phyloP scores from a whole-genome alignment of 2,113 vertebrate species.

The Mormoops blainvillei region DNA sequence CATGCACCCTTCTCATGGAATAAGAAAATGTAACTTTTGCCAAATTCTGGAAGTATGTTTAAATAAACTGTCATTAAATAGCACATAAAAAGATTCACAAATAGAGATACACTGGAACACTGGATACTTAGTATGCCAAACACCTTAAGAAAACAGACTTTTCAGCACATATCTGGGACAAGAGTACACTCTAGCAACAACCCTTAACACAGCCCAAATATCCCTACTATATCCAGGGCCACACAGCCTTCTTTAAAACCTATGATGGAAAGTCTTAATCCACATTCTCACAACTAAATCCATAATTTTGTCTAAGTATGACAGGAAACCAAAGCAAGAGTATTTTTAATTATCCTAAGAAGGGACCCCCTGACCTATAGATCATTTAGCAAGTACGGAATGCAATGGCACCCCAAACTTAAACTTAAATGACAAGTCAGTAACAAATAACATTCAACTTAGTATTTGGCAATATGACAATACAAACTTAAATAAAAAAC shows the following conservation, averaged over 20 bases:
- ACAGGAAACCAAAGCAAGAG: not conserved
- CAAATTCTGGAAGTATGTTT: slow-evolving; percentile 51
- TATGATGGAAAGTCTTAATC: not conserved
- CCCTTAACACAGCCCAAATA: not conserved
- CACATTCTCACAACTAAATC: not conserved
- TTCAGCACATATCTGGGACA: not conserved
- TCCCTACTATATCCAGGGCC: not conserved
- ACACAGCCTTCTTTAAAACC: slow-evolving; percentile 1
- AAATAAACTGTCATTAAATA: slow-evolving; percentile 46
- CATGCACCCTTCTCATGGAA: not conserved
- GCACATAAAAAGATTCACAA: slow-evolving; percentile 24
- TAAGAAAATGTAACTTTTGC: slow-evolving; percentile 13
- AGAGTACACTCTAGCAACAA: not conserved
- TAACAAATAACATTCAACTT: slow-evolving; percentile 47
- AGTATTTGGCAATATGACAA: slow-evolving; percentile 32
- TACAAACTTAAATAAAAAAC: slow-evolving; percentile 58
- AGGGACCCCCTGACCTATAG: not conserved
- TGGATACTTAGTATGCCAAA: slow-evolving; percentile 35
- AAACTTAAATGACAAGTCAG: slow-evolving; percentile 35
- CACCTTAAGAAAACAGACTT: slow-evolving; percentile 5
- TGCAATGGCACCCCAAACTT: slow-evolving; percentile 27
- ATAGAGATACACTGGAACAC: not conserved
- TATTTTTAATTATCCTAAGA: slow-evolving; percentile 39
- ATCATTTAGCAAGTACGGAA: slow-evolving; percentile 2
- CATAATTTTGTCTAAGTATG: not conserved